These are phyloP conservation scores for Morpho achilles DNA, from an alignment of 2,888 invertebrate species.

Conservation along the genomic window DNA sequence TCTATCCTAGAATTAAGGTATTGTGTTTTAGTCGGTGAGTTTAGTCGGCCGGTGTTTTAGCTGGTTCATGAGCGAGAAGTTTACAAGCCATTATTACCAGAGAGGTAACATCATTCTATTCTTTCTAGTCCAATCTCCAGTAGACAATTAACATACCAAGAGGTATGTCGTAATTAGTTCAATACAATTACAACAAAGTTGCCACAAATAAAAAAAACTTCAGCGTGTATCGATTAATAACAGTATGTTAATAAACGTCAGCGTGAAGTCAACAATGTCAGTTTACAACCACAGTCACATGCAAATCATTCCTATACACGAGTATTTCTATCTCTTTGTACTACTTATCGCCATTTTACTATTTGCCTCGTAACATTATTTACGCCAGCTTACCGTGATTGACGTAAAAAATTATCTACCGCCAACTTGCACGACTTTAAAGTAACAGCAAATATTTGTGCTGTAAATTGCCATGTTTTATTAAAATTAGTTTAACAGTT, in stretches of 20 bases:
- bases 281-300: slow-evolving; percentile 11
- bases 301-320: not conserved
- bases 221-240: slow-evolving; percentile 1
- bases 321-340: slow-evolving; percentile 4
- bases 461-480: slow-evolving; percentile 17
- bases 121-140: no score
- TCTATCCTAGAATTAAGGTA: no score
- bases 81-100: no score
- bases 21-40: no score
- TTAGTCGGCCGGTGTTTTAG: no score
- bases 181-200: no score
- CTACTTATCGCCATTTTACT: slow-evolving; percentile 3
- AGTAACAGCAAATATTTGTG: slow-evolving; percentile 21
- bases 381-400: slow-evolving; percentile 33
- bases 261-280: slow-evolving; percentile 3
- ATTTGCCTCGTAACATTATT: slow-evolving; percentile 26
- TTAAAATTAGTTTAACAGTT: slow-evolving; percentile 1
- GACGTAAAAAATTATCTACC: slow-evolving; percentile 38
- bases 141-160: no score
- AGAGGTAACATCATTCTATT: no score
- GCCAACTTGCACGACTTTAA: slow-evolving; percentile 7
- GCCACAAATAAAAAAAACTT: not conserved
- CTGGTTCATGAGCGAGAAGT: no score
- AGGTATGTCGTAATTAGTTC: no score
- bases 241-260: not conserved